Percentiles rank a stretch among this genome's conserved stretches.
These are phyloP conservation scores for Corythornis vintsioides DNA, from an alignment of 2,113 vertebrate genomes.

Conservation along the genomic window DNA sequence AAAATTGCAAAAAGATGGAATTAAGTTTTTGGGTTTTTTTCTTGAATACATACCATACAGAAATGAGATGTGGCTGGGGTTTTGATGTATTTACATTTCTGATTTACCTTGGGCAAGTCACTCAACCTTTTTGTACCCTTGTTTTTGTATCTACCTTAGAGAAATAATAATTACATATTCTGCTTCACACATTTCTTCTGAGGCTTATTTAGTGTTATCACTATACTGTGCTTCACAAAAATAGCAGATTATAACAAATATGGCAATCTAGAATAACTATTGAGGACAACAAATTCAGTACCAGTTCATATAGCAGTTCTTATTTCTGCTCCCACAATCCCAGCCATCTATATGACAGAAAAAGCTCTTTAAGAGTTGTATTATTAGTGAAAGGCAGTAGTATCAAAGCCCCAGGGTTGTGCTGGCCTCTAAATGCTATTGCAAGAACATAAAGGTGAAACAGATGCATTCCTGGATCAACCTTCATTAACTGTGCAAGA, in stretches of 20 bases:
- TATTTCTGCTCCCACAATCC: neutral
- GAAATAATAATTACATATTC: slow-evolving; percentile 40
- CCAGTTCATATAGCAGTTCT: neutral
- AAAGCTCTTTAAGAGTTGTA: neutral
- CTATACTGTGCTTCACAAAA: slow-evolving; percentile 2
- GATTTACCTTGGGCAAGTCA: neutral
- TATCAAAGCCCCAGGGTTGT: neutral
- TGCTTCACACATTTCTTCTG: neutral
- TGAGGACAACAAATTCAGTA: neutral
- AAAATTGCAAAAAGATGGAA: neutral
- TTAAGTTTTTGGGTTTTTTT: neutral
- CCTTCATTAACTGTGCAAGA: neutral
- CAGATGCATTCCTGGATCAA: neutral
- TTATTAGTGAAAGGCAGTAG: neutral
- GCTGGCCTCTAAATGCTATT: neutral
- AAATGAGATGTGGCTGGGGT: neutral
- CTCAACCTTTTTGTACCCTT: neutral
- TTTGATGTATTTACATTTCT: neutral
- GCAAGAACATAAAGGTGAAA: neutral
- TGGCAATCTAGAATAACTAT: neutral
- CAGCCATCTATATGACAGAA: neutral
- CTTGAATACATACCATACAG: neutral
- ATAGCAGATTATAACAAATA: neutral
- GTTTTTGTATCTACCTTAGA: slow-evolving; percentile 1
- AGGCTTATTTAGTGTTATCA: neutral